These are phyloP conservation scores for Macquaria australasica DNA, from an alignment of 2,113 vertebrate species.

Conservation along the genomic window DNA sequence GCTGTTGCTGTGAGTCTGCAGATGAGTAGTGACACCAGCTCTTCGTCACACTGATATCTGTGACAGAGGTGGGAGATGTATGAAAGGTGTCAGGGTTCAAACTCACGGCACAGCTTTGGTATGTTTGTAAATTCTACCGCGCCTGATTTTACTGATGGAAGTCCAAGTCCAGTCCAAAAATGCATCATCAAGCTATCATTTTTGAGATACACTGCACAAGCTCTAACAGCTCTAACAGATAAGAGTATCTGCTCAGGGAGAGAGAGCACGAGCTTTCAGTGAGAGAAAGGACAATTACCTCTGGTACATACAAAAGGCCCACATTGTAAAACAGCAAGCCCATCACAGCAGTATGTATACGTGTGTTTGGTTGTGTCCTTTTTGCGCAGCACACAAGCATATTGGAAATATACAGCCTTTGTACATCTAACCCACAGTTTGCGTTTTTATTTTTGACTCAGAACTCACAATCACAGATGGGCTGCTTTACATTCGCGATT, in stretches of 20 bases:
- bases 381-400: not conserved
- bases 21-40: not conserved
- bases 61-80: conserved; percentile 1
- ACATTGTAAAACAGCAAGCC: conserved; percentile 28
- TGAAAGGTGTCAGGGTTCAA: not conserved
- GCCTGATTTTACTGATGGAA: not conserved
- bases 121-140: not conserved
- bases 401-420: conserved; percentile 25
- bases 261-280: conserved; percentile 1
- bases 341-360: conserved; percentile 30
- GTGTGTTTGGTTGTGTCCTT: conserved; percentile 8
- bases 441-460: conserved; percentile 42
- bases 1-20: not conserved
- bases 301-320: conserved; percentile 39
- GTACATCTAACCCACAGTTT: conserved; percentile 36
- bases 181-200: not conserved
- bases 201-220: not conserved
- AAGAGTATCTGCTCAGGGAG: not conserved
- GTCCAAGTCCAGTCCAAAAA: not conserved
- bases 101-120: not conserved
- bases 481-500: conserved; percentile 38
- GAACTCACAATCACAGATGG: conserved; percentile 43
- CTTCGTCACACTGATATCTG: not conserved
- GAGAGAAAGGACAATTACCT: conserved; percentile 18
- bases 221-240: not conserved